phyloP scores from a whole-genome alignment of 1,140 invertebrate species.

The Hyles euphorbiae region DNA sequence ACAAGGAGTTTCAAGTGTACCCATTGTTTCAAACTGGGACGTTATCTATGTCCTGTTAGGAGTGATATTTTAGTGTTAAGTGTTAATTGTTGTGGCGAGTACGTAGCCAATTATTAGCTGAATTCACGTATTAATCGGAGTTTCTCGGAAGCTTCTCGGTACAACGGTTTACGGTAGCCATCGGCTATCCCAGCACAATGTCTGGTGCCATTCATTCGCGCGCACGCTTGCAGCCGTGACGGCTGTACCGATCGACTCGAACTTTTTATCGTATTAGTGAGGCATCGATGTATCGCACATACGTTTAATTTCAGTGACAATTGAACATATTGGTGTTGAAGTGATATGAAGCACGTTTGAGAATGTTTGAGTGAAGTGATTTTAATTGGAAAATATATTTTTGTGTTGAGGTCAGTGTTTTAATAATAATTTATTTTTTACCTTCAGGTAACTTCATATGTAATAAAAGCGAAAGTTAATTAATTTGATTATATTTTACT shows the following conservation, averaged over 20 bases:
- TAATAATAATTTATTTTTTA: constrained; percentile 6
- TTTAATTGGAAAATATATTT: neutral
- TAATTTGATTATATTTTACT: neutral
- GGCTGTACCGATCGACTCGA: constrained; percentile 38
- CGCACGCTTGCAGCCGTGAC: constrained; percentile 40
- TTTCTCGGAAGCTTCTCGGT: neutral
- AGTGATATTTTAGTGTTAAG: neutral
- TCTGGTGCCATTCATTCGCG: constrained; percentile 49
- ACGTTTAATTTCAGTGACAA: constrained; percentile 21
- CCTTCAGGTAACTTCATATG: neutral
- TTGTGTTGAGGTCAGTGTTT: neutral
- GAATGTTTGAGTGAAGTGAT: constrained; percentile 19
- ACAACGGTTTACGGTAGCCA: neutral
- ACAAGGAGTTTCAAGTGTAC: constrained; percentile 30
- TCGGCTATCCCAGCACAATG: neutral
- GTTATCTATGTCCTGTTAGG: constrained; percentile 7
- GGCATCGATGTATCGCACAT: constrained; percentile 37
- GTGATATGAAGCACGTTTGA: constrained; percentile 14
- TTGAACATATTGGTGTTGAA: constrained; percentile 19
- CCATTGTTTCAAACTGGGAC: constrained; percentile 21
- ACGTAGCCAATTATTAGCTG: too few relatives aligned
- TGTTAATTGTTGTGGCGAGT: neutral
- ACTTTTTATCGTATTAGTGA: constrained; percentile 20
- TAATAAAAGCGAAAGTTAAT: neutral
- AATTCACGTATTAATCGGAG: neutral